A percentile compares a stretch with the other conserved stretches of the same genome.
These are phyloP conservation scores for Percopsis transmontana DNA, from an alignment of 2,113 vertebrate genomes.

Conservation along the genomic window DNA sequence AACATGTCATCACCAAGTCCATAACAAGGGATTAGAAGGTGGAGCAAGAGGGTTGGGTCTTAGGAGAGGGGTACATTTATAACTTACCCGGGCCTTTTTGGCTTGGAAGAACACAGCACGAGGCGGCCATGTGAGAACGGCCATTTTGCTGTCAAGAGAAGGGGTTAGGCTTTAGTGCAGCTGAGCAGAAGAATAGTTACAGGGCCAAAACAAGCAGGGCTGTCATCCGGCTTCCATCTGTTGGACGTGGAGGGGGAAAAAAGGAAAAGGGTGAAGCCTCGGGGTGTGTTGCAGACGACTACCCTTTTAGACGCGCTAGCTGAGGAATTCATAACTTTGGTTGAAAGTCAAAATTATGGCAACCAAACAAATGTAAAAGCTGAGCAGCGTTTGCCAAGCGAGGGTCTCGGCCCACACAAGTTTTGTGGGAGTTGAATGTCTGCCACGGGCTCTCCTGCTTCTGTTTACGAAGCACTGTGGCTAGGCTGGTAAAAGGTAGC, in stretches of 20 bases:
- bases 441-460: slow-evolving; percentile 45
- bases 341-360: slow-evolving; percentile 22
- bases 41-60: slow-evolving; percentile 25
- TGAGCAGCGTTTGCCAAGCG: slow-evolving; percentile 7
- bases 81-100: slow-evolving; percentile 34
- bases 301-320: not conserved
- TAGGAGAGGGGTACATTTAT: slow-evolving; percentile 45
- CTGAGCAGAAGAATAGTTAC: slow-evolving; percentile 19
- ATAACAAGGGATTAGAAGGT: slow-evolving; percentile 37
- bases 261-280: slow-evolving; percentile 12
- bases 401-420: slow-evolving; percentile 17
- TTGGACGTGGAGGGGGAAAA: slow-evolving; percentile 22
- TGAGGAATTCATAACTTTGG: not conserved
- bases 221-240: slow-evolving; percentile 57
- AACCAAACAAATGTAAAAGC: not conserved
- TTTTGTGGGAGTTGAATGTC: slow-evolving; percentile 27
- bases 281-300: slow-evolving; percentile 20
- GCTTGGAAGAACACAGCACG: slow-evolving; percentile 41
- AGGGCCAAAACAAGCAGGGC: slow-evolving; percentile 36
- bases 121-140: slow-evolving; percentile 36
- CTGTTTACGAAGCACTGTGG: slow-evolving; percentile 39
- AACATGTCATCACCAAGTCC: slow-evolving; percentile 49
- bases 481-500: slow-evolving; percentile 32
- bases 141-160: slow-evolving; percentile 45
- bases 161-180: slow-evolving; percentile 38